phyloP scores from a whole-genome alignment of 2,113 vertebrate genomes.

The Uria lomvia region DNA sequence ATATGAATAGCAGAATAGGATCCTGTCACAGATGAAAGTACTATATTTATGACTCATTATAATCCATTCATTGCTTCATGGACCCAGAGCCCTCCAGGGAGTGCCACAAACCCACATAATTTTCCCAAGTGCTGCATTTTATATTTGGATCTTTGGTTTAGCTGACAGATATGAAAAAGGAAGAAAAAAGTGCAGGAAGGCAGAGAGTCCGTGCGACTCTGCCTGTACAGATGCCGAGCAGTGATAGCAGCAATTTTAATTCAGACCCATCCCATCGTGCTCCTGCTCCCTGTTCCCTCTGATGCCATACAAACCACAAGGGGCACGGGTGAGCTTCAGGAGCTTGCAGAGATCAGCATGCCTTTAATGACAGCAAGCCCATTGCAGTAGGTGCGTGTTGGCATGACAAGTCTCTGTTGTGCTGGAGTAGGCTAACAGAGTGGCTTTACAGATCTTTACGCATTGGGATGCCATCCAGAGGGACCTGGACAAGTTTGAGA shows the following conservation, averaged over 20 bases:
- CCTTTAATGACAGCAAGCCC: background rate
- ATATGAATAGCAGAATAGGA: conserved; percentile 37
- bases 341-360: background rate
- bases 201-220: background rate
- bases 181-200: background rate
- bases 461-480: background rate
- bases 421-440: background rate
- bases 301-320: background rate
- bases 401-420: background rate
- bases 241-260: background rate
- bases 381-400: background rate
- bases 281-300: background rate
- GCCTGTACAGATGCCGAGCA: background rate
- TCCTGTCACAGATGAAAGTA: conserved; percentile 53
- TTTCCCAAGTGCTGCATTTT: conserved; percentile 45
- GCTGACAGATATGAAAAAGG: conserved; percentile 1
- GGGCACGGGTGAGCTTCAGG: background rate
- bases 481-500: background rate
- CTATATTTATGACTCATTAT: conserved; percentile 64
- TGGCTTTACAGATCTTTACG: background rate
- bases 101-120: conserved; percentile 28
- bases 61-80: conserved; percentile 58
- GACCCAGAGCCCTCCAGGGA: conserved; percentile 36
- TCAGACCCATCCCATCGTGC: rapidly evolving
- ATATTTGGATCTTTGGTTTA: conserved; percentile 38